phyloP scores from a whole-genome alignment of 23 tunicate species.

The Styela plicata region DNA sequence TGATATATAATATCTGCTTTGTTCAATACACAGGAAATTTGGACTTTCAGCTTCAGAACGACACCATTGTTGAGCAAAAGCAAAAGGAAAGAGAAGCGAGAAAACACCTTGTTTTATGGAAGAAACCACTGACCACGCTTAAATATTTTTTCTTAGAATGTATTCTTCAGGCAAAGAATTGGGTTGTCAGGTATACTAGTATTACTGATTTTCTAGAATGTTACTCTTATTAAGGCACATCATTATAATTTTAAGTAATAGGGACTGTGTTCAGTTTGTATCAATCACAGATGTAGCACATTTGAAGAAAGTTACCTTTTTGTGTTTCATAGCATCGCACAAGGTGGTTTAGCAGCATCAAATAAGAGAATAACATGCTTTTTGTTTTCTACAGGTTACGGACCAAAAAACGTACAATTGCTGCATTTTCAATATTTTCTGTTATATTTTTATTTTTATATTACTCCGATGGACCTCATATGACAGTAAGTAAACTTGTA shows the following conservation, averaged over 20 bases:
- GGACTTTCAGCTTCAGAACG: slow-evolving; percentile 23
- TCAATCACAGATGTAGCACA: too few species aligned
- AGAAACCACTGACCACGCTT: slow-evolving; percentile 69
- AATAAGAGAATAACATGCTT: too few species aligned
- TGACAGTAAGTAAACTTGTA: slow-evolving; percentile 34
- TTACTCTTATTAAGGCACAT: too few species aligned
- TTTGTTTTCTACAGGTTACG: slow-evolving; percentile 38
- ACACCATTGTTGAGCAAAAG: slow-evolving; percentile 56
- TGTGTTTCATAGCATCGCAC: too few species aligned
- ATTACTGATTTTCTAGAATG: too few species aligned
- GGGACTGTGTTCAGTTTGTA: too few species aligned
- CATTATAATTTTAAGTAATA: too few species aligned
- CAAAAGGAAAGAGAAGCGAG: slow-evolving; percentile 81
- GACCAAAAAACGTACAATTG: slow-evolving; percentile 31
- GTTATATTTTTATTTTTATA: slow-evolving; percentile 35
- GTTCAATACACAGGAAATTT: slow-evolving; percentile 12
- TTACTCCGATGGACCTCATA: slow-evolving; percentile 72
- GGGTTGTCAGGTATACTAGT: not conserved
- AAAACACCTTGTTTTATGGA: slow-evolving; percentile 78
- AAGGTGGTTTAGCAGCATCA: too few species aligned
- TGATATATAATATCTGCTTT: too few species aligned
- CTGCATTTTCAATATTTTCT: slow-evolving; percentile 17
- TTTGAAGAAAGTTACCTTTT: too few species aligned
- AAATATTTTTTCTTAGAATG: slow-evolving; percentile 66
- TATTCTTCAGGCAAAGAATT: not conserved